A percentile compares a stretch with the other conserved stretches of the same genome.
These are phyloP conservation scores for Phrynocephalus forsythii DNA, from an alignment of 2,797 vertebrate genomes.

Conservation along the genomic window DNA sequence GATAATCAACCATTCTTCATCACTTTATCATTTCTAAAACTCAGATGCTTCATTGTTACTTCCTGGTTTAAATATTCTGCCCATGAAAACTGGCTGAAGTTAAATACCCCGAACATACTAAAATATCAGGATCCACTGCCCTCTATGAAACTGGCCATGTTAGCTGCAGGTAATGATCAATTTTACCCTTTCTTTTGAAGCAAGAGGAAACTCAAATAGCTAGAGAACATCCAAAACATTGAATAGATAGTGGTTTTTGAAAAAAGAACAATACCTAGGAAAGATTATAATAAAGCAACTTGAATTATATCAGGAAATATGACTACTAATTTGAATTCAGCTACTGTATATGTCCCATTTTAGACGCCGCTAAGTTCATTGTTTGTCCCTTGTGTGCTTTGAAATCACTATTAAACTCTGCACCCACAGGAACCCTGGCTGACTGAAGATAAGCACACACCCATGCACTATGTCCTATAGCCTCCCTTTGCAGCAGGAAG, in stretches of 20 bases:
- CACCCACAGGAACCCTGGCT: neutral
- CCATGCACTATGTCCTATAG: neutral
- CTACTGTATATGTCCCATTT: neutral
- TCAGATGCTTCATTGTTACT: neutral
- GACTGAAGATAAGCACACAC: neutral
- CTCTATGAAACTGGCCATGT: neutral
- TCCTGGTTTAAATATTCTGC: neutral
- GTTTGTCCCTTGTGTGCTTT: neutral
- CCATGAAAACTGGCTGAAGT: neutral
- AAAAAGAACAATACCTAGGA: neutral
- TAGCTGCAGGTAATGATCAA: neutral
- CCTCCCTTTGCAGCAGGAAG: neutral
- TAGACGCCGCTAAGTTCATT: neutral
- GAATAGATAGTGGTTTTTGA: neutral
- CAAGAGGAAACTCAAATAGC: neutral
- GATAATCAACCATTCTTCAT: slow-evolving; percentile 21
- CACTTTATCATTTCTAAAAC: slow-evolving; percentile 5
- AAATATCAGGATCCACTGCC: neutral
- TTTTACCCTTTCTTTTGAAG: neutral
- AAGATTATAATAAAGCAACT: neutral
- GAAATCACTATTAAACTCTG: neutral
- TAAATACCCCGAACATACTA: neutral
- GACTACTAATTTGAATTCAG: neutral
- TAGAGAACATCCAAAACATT: neutral
- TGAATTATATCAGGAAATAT: neutral